A percentile compares a stretch with the other conserved stretches of the same genome.
Evolutionary conservation across 2,113 vertebrate genomes (phyloP).

Genomic region (Anhinga anhinga): DNA sequence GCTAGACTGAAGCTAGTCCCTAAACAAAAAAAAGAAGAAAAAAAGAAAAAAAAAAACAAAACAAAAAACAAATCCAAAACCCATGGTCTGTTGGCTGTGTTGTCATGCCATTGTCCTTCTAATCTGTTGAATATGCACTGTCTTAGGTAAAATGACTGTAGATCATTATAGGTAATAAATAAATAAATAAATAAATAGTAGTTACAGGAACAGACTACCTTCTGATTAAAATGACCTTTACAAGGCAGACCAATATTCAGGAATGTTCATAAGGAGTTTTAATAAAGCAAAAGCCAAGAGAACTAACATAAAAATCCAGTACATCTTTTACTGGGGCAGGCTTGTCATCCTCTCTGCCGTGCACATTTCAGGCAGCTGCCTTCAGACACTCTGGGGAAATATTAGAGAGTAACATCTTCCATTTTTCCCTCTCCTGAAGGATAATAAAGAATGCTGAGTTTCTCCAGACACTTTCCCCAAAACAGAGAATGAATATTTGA

Average conservation of each 20-base stretch:
- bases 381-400: not conserved
- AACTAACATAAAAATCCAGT: not conserved
- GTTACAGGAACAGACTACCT: not conserved
- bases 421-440: not conserved
- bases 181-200: not conserved
- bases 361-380: not conserved
- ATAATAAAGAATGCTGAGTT: not conserved
- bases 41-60: too few species aligned
- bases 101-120: not conserved
- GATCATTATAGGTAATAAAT: not conserved
- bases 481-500: not conserved
- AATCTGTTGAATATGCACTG: not conserved
- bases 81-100: not conserved
- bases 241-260: not conserved
- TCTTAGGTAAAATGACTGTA: not conserved
- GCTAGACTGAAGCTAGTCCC: not conserved
- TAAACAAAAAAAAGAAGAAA: not conserved
- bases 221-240: slow-evolving; percentile 7
- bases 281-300: not conserved
- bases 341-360: not conserved
- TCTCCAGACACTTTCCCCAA: not conserved
- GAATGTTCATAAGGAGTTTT: not conserved
- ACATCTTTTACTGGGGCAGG: not conserved
- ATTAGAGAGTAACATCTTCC: not conserved
- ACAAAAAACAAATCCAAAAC: too few species aligned